Base-by-base conservation (phyloP, 2,113 vertebrate species). In the Charadrius vociferus region DNA sequence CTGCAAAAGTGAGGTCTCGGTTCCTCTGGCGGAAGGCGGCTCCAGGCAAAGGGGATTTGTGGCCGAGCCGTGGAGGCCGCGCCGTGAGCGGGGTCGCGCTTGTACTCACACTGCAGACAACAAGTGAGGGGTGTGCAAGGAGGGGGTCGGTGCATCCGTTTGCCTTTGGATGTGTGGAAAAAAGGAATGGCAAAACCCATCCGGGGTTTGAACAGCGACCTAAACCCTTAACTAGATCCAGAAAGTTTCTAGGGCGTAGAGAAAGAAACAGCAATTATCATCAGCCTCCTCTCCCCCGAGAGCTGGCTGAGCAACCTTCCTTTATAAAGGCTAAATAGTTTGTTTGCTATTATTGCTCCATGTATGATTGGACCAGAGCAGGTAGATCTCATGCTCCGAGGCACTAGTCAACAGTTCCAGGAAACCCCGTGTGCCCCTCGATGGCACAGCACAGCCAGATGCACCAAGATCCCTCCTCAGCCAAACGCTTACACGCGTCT, bases 91-190 rank as follows among this genome's bases (percentile, higher is more conserved):
- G 34, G 65, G 24, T 27, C 66, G 43, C 23, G 2, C 7, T 67
- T 2, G 0, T 34, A 1, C n/a, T 41, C 43, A 8, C 8, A 5
- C 4, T 32, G 39, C 29, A 2, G 8, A 4, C 7, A 4, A 10
- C 1, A 3, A 88, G 47, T 2, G 26, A 86, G 41, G 67, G 55
- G 10, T 32, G 78, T 43, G 71, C 36, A 41, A 53, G 26, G 21
- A n/a, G 37, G 8, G 26, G 26, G 26, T 45, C 43, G 18, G 6
- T 59, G 34, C 47, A 59, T 16, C 3, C 30, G 2, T 2, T 1
- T 61, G 50, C 26, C 11, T 80, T 79, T 58, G 39, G 61, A 50
- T 14, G 37, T 3, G 0, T 43, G 3, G 12, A 24, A n/a, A 39
- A 63, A 37, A 85, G 32, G 20, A 16, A 12, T 1, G 4, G 23